A percentile compares a stretch with the other conserved stretches of the same genome.
These are phyloP conservation scores for Phrynocephalus forsythii DNA, from an alignment of 2,797 vertebrate species.

Conservation along the genomic window DNA sequence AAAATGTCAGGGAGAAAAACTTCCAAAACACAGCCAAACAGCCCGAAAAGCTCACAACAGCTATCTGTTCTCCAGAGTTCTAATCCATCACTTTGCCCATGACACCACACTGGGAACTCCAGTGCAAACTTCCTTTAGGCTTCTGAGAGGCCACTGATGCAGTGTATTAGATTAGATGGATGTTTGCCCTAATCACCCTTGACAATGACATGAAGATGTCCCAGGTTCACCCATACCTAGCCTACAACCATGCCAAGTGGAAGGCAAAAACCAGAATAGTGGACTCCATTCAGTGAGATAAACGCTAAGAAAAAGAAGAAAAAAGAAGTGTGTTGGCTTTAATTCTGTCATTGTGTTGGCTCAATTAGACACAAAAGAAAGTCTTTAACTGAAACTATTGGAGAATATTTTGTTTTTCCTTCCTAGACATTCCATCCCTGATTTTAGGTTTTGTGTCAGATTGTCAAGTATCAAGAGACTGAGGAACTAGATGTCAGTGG, in stretches of 20 bases:
- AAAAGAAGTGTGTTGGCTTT: not conserved
- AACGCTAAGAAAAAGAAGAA: too few species aligned
- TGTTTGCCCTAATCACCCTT: not conserved
- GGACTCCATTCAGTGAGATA: too few species aligned
- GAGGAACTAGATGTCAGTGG: not conserved
- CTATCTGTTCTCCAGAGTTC: too few species aligned
- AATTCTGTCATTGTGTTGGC: not conserved
- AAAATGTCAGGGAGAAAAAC: too few species aligned
- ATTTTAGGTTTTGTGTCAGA: not conserved
- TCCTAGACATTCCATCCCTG: slow-evolving; percentile 4
- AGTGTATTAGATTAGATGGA: not conserved
- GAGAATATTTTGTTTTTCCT: not conserved
- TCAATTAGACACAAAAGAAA: not conserved
- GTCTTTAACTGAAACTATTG: not conserved
- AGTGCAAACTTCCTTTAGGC: not conserved
- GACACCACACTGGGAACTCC: too few species aligned
- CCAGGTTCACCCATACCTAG: too few species aligned
- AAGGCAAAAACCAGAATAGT: too few species aligned
- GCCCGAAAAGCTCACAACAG: too few species aligned
- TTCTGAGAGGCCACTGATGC: not conserved
- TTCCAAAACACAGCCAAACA: too few species aligned
- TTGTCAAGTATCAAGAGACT: not conserved
- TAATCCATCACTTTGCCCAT: too few species aligned
- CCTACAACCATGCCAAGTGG: too few species aligned
- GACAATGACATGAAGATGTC: too few species aligned